Percentiles rank a stretch among this genome's conserved stretches.
Evolutionary conservation across 1,140 invertebrate genomes (phyloP).

Genomic region (Trichogramma pretiosum): DNA sequence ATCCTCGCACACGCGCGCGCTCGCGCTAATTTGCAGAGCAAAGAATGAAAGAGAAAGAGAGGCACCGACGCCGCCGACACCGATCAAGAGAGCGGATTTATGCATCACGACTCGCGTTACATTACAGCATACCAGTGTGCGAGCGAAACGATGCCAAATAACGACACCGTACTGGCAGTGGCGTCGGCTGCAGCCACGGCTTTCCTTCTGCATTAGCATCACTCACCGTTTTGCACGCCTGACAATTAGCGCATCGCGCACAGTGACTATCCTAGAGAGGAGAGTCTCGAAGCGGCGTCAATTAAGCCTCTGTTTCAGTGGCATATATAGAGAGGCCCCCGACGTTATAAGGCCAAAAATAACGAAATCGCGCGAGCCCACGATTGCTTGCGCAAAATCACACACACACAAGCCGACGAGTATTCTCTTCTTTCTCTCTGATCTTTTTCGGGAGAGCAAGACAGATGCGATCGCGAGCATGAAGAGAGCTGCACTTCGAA

Average conservation of each 20-base stretch:
- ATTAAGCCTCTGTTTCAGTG: too few relatives aligned
- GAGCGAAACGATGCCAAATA: constrained; percentile 6
- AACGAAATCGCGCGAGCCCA: not conserved
- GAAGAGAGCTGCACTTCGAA: too few relatives aligned
- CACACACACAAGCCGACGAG: too few relatives aligned
- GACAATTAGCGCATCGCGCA: constrained; percentile 29
- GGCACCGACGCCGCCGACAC: constrained; percentile 4
- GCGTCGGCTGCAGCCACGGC: not conserved
- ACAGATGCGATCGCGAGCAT: too few relatives aligned
- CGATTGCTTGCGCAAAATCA: not conserved
- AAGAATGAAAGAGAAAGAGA: constrained; percentile 11
- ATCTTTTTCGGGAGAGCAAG: too few relatives aligned
- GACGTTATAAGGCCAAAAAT: constrained; percentile 5
- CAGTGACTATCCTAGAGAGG: too few relatives aligned
- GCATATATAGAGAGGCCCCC: too few relatives aligned
- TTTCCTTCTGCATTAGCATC: constrained; percentile 4
- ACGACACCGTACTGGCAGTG: too few relatives aligned
- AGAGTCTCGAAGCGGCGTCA: not conserved
- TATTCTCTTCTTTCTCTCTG: too few relatives aligned
- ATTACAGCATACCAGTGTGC: too few relatives aligned
- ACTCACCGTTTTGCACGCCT: constrained; percentile 29
- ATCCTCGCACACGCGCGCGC: too few relatives aligned
- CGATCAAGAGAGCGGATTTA: constrained; percentile 9
- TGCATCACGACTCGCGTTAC: too few relatives aligned
- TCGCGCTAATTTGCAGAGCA: not conserved